Conservation (phyloP, 2,113 vertebrate species). For the Seriola aureovittata region DNA sequence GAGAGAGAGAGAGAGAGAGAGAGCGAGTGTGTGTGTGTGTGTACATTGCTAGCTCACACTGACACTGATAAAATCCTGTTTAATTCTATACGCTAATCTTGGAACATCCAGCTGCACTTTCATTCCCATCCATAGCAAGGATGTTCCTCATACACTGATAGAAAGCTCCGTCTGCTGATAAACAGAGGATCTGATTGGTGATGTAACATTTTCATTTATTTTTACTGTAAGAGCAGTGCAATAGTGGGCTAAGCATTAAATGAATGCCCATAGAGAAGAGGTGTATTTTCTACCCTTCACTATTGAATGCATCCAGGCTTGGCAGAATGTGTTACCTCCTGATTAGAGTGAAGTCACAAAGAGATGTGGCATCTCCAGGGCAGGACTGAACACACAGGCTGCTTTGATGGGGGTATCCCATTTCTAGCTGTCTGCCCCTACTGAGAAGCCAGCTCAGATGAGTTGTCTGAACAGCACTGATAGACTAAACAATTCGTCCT, state of each 20-base stretch:
- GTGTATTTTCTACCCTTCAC: neutral
- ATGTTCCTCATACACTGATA: constrained; percentile 31
- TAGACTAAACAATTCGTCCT: constrained; percentile 40
- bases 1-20: neutral
- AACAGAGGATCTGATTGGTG: constrained; percentile 32
- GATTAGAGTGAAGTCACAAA: constrained; percentile 23
- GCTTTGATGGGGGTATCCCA: constrained; percentile 46
- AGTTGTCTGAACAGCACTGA: constrained; percentile 20
- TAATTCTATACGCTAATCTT: constrained; percentile 77
- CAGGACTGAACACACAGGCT: constrained; percentile 16
- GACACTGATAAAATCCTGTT: constrained; percentile 73
- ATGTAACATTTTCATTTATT: constrained; percentile 39
- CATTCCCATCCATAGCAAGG: constrained; percentile 39
- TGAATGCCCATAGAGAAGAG: constrained; percentile 8
- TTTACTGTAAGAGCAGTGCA: constrained; percentile 4
- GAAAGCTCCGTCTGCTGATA: constrained; percentile 38
- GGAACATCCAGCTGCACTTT: constrained; percentile 65
- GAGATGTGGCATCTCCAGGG: neutral
- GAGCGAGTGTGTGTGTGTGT: neutral
- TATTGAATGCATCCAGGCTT: neutral
- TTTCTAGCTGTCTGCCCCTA: constrained; percentile 2
- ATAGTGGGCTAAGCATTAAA: constrained; percentile 20
- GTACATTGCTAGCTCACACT: constrained; percentile 40
- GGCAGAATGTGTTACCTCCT: constrained; percentile 6
- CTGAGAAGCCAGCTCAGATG: constrained; percentile 23